Percentiles rank a stretch among this genome's conserved stretches.
These are phyloP conservation scores for Pseudachorutes palmiensis DNA, from an alignment of 1,140 invertebrate species.

Conservation along the genomic window DNA sequence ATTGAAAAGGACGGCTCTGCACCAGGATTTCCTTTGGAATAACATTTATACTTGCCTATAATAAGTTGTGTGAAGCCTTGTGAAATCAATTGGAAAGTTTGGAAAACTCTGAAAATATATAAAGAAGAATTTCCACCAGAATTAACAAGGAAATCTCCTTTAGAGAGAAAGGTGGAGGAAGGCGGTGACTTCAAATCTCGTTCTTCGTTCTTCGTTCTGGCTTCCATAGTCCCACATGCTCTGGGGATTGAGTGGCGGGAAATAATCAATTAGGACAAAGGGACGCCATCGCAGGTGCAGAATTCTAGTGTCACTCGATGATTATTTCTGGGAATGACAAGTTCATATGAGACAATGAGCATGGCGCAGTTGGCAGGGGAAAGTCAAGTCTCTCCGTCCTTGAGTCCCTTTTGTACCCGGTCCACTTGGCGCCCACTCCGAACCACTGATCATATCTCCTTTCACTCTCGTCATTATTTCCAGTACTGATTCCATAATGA, in stretches of 20 bases:
- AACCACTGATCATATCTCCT: too few species aligned
- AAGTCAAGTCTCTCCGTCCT: too few species aligned
- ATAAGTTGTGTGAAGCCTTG: not conserved
- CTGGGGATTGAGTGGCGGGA: not conserved
- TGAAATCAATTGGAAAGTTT: not conserved
- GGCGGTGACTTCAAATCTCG: too few species aligned
- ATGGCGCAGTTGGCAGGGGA: too few species aligned
- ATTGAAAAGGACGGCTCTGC: not conserved
- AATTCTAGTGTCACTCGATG: not conserved
- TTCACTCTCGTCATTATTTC: too few species aligned
- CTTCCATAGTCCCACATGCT: not conserved
- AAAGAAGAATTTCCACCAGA: not conserved
- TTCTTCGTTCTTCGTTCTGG: not conserved
- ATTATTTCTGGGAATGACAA: not conserved
- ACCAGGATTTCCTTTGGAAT: not conserved
- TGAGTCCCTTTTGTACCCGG: too few species aligned
- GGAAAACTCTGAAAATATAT: not conserved
- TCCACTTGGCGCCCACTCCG: too few species aligned
- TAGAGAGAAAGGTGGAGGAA: not conserved
- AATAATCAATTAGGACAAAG: constrained; percentile 1
- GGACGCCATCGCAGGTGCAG: not conserved
- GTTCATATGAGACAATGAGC: not conserved
- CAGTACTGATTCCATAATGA: too few species aligned
- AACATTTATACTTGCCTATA: not conserved
- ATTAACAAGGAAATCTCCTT: not conserved